Evolutionary conservation across 2,113 vertebrate species (phyloP), one percentile per base, ranked within the genome.

Genomic region (Romanogobio albipinnatus): DNA sequence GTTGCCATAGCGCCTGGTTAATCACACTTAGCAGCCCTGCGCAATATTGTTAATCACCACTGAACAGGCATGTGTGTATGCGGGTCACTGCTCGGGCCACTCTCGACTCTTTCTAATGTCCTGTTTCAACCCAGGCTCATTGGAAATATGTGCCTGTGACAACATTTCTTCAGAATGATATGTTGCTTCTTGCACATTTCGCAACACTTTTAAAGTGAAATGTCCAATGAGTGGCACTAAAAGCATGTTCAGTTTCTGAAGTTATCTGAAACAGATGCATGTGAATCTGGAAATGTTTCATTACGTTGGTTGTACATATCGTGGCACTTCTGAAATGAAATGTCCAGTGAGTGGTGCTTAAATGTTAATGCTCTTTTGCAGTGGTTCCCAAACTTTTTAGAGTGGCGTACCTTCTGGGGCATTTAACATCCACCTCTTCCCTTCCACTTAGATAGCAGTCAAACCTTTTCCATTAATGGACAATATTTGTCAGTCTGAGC

Each of bases 31-130:
- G 82, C 78, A 77, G 62, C 73, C 66, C 85, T 9, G 36, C 39
- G 33, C 56, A 43, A 86, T 84, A 88, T 77, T 82, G 82, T 76
- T 86, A 88, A 88, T 86, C 76, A 81, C 26, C 70, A 84, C 61
- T 71, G 70, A 85, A 82, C 59, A 77, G 59, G 47, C 56, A 22
- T 82, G 5, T 8, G 5, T 47, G 26, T 39, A 10, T 43, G 47
- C 14, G 49, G 81, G 81, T 82, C 81, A 82, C 29, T 56, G 81
- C 22, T 15, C 26, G n/a, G 66, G 47, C 33, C 68, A 29, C 19
- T 29, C 13, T 45, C 4, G 24, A 3, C 58, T 51, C 11, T 51
- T 75, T 75, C 36, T 70, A 17, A 76, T 53, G 47, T 53, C 26
- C 47, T 51, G 45, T 51, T 76, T 53, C 8, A 53, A 33, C 74